Base-by-base conservation (phyloP, 2,888 invertebrate species). In the Hypselothyrea guttata region DNA sequence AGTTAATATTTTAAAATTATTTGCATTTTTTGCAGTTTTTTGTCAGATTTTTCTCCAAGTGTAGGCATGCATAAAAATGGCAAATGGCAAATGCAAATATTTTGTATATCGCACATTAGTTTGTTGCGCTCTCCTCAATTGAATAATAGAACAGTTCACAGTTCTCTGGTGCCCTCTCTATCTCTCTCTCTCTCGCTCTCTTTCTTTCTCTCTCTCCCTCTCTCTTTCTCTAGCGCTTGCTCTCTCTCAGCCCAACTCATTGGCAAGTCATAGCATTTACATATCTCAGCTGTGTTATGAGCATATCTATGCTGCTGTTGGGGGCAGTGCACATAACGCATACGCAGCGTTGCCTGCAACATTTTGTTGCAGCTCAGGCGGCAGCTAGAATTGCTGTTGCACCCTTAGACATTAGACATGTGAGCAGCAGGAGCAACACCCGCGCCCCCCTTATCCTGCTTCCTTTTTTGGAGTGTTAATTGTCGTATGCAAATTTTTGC, bases 401-500 rank as follows among this genome's bases (percentile, higher is more conserved):
- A 55, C 40, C 70, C 69, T 71, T 56, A 59, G 55, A 53, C 35
- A 54, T 31, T 38, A 53, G 41, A 48, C 57, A 63, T 48, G 49
- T 37, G 48, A 47, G 56, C 33, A 27, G 31, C 37, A 47, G 34
- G 48, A 47, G 56, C 33, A 27, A 28, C 37, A 42, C 9, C 7
- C n/a, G 16, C 33, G 22, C 51, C 30, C 15, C n/a, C n/a, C n/a
- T n/a, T n/a, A n/a, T n/a, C n/a, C 47, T 45, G 34, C 54, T 27
- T 30, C 82, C 74, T 78, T 83, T 82, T 73, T 72, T 73, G 42
- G 70, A 85, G 84, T 84, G 84, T 84, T 84, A 84, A 84, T 84
- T 84, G 84, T 86, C 84, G 86, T 83, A 84, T 84, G 84, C 86
- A 86, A 84, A 84, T 84, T 84, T 84, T 86, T 83, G 84, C 75